These are phyloP conservation scores for Pseudopodoces humilis DNA, from an alignment of 2,113 vertebrate genomes.

Conservation along the genomic window DNA sequence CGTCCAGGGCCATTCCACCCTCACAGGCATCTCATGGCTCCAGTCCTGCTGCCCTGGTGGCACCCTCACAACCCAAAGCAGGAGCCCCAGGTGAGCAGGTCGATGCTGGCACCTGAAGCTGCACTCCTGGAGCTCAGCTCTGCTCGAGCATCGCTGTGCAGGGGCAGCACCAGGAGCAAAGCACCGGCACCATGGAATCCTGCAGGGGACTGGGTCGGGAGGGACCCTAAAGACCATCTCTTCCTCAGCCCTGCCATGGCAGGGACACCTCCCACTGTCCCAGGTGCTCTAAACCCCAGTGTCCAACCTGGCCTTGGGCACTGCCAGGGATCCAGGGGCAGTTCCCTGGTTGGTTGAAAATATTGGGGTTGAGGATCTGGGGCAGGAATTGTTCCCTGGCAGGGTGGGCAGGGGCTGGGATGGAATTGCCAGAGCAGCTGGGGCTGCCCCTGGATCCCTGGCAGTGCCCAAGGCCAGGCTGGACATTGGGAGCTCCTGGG, in stretches of 20 bases:
- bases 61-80: not conserved
- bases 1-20: not conserved
- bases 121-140: not conserved
- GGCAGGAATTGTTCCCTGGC: not conserved
- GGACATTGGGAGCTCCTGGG: not conserved
- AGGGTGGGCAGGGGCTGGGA: not conserved
- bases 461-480: not conserved
- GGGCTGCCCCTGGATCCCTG: not conserved
- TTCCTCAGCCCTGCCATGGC: not conserved
- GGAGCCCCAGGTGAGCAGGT: not conserved
- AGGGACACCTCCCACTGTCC: not conserved
- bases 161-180: not conserved
- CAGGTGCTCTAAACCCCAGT: not conserved
- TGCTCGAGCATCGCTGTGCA: fast-evolving
- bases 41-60: not conserved
- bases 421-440: not conserved
- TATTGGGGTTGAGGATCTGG: fast-evolving
- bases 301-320: not conserved
- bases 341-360: not conserved
- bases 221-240: not conserved
- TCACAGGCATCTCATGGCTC: fast-evolving
- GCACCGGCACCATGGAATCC: not conserved
- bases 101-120: not conserved
- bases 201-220: not conserved
- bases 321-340: not conserved